phyloP scores from a whole-genome alignment of 1,140 invertebrate genomes.

The Drosophila bocqueti region DNA sequence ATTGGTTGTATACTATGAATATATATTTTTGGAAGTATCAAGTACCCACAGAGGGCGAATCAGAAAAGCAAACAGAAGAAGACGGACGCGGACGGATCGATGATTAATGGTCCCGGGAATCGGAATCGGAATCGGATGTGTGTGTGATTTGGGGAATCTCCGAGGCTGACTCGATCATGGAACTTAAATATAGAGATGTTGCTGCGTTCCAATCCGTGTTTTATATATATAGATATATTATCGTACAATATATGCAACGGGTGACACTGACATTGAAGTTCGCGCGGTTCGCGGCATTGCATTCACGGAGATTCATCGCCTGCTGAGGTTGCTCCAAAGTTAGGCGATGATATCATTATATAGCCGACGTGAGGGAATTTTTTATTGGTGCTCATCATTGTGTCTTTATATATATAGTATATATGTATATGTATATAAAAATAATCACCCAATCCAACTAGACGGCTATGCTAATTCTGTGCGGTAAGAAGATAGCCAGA shows the following conservation, averaged over 20 bases:
- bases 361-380: slow-evolving; percentile 70
- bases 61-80: slow-evolving; percentile 58
- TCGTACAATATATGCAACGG: slow-evolving; percentile 5
- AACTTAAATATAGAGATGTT: slow-evolving; percentile 32
- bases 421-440: slow-evolving; percentile 14
- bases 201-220: not conserved
- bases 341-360: slow-evolving; percentile 71
- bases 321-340: slow-evolving; percentile 52
- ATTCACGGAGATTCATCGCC: slow-evolving; percentile 18
- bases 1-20: slow-evolving; percentile 18
- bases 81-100: not conserved
- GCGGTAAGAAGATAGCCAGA: slow-evolving; percentile 30
- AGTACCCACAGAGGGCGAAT: slow-evolving; percentile 50
- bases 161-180: slow-evolving; percentile 7
- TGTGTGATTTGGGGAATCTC: slow-evolving; percentile 8
- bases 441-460: slow-evolving; percentile 48
- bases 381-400: slow-evolving; percentile 78
- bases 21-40: slow-evolving; percentile 14
- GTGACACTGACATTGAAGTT: slow-evolving; percentile 56
- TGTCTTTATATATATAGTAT: slow-evolving; percentile 11
- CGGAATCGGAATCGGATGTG: slow-evolving; percentile 1
- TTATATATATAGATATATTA: not conserved
- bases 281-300: slow-evolving; percentile 32
- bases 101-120: slow-evolving; percentile 44
- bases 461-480: slow-evolving; percentile 48